Evolutionary conservation across 2,888 invertebrate genomes (phyloP), one percentile per base, ranked within the genome.

Genomic region (Andrena minutula): DNA sequence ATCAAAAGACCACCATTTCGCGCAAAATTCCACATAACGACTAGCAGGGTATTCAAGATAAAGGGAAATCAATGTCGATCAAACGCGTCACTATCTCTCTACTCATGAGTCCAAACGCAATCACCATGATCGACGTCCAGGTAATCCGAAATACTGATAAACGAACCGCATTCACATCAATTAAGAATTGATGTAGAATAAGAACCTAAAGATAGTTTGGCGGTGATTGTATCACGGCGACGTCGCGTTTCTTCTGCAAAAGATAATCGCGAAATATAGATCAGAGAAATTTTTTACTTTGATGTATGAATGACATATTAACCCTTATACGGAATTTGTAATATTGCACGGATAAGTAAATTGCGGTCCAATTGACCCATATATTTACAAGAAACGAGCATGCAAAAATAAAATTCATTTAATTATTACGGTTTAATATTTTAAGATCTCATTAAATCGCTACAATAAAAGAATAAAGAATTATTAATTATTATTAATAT

Each of bases 61-160:
- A 23, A 71, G 23, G 32, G 8, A 30, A 20, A 71, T 23, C 61
- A 6, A 7, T 6, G 16, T 1, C 28, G 41, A 56, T 20, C 12
- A 58, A 20, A 41, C 2, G 35, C 10, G 10, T 10, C 10, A 0
- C 20, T 53, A 56, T 58, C 16, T 56, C 4, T 5, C 3, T 30
- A 12, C 41, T 70, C 10, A 20, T 10, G 49, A 26, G 7, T 10
- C n/a, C 23, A 56, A 41, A 28, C 3, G 6, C 20, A 66, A 74
- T 49, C 49, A 74, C 47, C 32, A 32, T 49, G 12, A 23, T 12
- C 23, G 2, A 16, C 4, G 56, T 58, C 6, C 4, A 30, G 72
- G 49, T 58, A 64, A 51, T 8, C 30, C 41, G 51, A 70, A 79
- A 75, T 68, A 56, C 47, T 23, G 58, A 51, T 60, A 30, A 70